Conservation (phyloP, 2,113 vertebrate species). For the Eleginops maclovinus region DNA sequence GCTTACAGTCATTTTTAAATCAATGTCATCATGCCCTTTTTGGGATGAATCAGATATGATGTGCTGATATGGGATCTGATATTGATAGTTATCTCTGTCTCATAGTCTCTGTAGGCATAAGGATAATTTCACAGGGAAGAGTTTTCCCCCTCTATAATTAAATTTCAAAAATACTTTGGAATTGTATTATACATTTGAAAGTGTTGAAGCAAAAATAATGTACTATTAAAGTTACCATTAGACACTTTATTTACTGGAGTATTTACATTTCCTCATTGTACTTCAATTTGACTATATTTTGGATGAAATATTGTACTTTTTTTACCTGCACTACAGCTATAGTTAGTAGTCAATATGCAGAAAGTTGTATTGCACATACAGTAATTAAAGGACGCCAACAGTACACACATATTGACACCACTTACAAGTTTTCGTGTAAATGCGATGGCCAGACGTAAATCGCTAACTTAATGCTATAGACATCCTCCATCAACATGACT, state of each 20-base stretch:
- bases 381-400: neutral
- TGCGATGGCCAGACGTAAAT: too few species aligned
- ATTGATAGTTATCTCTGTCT: neutral
- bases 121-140: neutral
- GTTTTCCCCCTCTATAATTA: neutral
- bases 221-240: neutral
- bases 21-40: neutral
- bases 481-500: too few species aligned
- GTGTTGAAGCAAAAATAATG: neutral
- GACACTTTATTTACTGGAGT: too few species aligned
- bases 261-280: neutral
- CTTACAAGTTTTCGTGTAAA: too few species aligned
- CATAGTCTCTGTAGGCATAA: neutral
- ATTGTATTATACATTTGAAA: neutral
- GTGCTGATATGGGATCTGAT: constrained; percentile 2
- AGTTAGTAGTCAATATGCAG: neutral
- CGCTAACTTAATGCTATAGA: too few species aligned
- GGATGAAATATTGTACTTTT: neutral
- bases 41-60: neutral
- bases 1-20: constrained; percentile 7
- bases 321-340: neutral
- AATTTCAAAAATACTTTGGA: neutral
- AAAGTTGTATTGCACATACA: neutral
- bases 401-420: too few species aligned
- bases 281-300: neutral